Percentiles rank a stretch among this genome's conserved stretches.
phyloP scores from a whole-genome alignment of 2,113 vertebrate genomes.

The Nyctereutes procyonoides region DNA sequence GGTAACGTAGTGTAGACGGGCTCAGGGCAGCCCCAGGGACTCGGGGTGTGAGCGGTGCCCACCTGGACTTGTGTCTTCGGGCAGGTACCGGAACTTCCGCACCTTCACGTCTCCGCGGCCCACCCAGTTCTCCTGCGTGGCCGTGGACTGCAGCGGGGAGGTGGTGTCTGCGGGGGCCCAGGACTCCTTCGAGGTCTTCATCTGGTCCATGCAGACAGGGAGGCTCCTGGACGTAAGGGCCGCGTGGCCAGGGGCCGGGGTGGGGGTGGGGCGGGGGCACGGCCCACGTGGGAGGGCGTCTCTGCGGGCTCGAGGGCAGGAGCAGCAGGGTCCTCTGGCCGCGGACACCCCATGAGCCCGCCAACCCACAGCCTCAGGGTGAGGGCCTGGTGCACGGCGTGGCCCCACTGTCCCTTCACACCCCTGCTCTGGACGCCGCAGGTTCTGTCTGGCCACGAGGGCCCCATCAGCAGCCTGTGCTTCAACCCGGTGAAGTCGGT shows the following conservation, averaged over 20 bases:
- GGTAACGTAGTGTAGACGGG: fast-evolving
- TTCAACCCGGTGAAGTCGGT: conserved; percentile 94
- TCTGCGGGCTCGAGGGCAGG: fast-evolving
- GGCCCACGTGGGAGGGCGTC: background rate
- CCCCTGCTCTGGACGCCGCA: conserved; percentile 65
- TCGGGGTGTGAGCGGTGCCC: fast-evolving
- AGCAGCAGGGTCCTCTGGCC: background rate
- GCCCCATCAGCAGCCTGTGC: conserved; percentile 93
- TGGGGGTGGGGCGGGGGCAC: too few species aligned
- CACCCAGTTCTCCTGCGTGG: conserved; percentile 95
- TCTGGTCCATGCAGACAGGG: conserved; percentile 99
- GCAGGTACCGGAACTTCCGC: conserved; percentile 97
- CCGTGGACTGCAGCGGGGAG: conserved; percentile 94
- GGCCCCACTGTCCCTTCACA: background rate
- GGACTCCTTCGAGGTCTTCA: conserved; percentile 97
- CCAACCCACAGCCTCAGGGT: background rate
- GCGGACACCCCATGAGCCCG: background rate
- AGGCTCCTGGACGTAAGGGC: conserved; percentile 93
- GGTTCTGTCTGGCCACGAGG: conserved; percentile 96
- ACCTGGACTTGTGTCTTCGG: background rate
- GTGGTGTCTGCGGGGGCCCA: conserved; percentile 96
- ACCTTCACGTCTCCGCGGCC: conserved; percentile 96
- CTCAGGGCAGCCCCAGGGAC: background rate
- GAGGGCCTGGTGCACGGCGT: background rate
- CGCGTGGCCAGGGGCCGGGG: fast-evolving